These are phyloP conservation scores for Aphis gossypii DNA, from an alignment of 1,140 invertebrate genomes.

Conservation along the genomic window DNA sequence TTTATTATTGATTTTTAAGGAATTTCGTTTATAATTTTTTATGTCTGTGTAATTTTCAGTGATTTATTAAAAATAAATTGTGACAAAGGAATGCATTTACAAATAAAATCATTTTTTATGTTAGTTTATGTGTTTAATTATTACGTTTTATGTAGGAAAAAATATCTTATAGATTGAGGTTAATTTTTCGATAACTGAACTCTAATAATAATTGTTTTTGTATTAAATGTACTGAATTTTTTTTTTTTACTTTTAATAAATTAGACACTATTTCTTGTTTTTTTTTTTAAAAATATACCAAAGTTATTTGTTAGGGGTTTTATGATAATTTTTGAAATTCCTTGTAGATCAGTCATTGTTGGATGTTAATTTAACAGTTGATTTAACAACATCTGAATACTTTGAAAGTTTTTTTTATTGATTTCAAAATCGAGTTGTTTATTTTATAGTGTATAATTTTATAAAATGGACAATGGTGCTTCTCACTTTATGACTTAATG, in stretches of 20 bases:
- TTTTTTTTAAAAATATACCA: too few species aligned
- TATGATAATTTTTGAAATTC: too few species aligned
- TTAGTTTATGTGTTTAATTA: neutral
- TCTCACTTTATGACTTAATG: neutral
- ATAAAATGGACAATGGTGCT: neutral
- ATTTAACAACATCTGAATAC: neutral
- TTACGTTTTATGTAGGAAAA: neutral
- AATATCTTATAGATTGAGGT: too few species aligned
- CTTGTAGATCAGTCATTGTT: neutral
- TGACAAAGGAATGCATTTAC: neutral
- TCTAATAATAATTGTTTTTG: neutral
- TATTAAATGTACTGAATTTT: neutral
- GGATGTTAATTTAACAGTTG: neutral
- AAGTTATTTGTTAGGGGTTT: neutral
- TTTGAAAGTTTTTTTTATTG: neutral
- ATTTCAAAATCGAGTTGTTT: neutral
- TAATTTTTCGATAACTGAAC: neutral
- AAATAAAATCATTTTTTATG: neutral
- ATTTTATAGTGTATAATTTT: neutral
- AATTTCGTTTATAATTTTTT: neutral
- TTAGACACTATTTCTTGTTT: neutral
- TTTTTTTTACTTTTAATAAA: neutral
- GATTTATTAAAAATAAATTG: too few species aligned
- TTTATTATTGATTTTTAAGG: neutral
- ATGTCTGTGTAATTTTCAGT: too few species aligned